Conservation (phyloP, 2,888 invertebrate genomes). For the Eulithis testata region DNA sequence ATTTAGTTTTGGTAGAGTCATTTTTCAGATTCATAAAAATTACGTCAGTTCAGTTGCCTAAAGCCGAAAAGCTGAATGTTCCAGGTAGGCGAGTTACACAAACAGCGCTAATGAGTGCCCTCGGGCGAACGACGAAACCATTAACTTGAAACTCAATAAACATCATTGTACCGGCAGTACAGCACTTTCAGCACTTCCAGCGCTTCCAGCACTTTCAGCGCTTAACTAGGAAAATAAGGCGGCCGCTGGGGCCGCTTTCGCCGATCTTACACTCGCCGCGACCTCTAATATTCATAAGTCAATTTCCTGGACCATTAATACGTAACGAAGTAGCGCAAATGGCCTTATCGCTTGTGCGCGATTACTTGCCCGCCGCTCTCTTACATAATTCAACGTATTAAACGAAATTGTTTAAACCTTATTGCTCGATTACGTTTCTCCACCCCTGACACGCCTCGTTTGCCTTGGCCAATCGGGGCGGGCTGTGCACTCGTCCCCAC, state of each 20-base stretch:
- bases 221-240: constrained; percentile 80
- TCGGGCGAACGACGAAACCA: constrained; percentile 69
- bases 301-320: constrained; percentile 85
- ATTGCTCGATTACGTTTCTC: constrained; percentile 84
- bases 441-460: constrained; percentile 80
- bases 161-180: constrained; percentile 66
- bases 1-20: too few relatives aligned
- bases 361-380: constrained; percentile 83
- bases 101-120: constrained; percentile 75
- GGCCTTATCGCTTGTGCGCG: constrained; percentile 85
- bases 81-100: constrained; percentile 48
- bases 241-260: constrained; percentile 78
- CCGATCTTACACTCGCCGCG: constrained; percentile 74
- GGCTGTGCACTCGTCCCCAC: constrained; percentile 53
- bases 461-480: constrained; percentile 71
- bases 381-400: constrained; percentile 86
- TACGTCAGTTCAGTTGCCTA: constrained; percentile 14
- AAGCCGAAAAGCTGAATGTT: constrained; percentile 31
- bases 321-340: constrained; percentile 85
- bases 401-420: constrained; percentile 86
- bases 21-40: too few relatives aligned
- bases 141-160: constrained; percentile 81
- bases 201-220: constrained; percentile 60
- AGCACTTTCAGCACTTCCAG: constrained; percentile 46
- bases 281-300: constrained; percentile 85